phyloP scores from a whole-genome alignment of 2,797 vertebrate genomes.

The Sebastes dallii region DNA sequence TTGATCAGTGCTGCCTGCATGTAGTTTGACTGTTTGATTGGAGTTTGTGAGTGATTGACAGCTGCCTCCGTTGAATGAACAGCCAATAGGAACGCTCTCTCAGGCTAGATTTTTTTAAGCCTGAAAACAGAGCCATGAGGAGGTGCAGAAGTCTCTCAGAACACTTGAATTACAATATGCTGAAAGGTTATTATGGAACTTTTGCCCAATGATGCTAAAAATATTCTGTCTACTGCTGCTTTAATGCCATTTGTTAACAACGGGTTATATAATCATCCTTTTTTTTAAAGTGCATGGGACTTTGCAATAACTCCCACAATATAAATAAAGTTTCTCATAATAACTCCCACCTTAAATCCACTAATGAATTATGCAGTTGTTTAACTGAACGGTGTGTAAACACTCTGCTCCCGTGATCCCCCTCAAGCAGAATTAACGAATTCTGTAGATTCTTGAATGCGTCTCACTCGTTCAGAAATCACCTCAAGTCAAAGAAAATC shows the following conservation, averaged over 20 bases:
- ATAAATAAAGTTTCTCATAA: not conserved
- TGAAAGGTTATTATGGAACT: too few species aligned
- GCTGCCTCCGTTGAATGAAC: too few species aligned
- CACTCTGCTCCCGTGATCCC: constrained; percentile 45
- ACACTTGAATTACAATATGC: too few species aligned
- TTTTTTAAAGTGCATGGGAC: not conserved
- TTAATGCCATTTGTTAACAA: not conserved
- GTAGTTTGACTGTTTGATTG: too few species aligned
- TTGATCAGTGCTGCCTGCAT: too few species aligned
- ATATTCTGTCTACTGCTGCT: too few species aligned
- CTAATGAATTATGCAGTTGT: not conserved
- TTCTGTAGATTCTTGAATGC: constrained; percentile 21
- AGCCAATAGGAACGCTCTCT: too few species aligned
- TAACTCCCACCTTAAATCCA: not conserved
- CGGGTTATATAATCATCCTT: not conserved
- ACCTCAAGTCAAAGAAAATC: not conserved
- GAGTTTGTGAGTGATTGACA: too few species aligned
- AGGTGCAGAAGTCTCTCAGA: too few species aligned
- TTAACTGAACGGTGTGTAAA: not conserved
- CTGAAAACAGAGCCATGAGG: too few species aligned
- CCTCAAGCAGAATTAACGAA: constrained; percentile 54
- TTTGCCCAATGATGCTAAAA: too few species aligned
- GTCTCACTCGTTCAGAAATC: not conserved
- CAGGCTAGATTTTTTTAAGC: too few species aligned
- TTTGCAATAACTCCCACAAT: not conserved